phyloP scores from a whole-genome alignment of 2,888 invertebrate genomes.

The Hemistola chrysoprasaria region DNA sequence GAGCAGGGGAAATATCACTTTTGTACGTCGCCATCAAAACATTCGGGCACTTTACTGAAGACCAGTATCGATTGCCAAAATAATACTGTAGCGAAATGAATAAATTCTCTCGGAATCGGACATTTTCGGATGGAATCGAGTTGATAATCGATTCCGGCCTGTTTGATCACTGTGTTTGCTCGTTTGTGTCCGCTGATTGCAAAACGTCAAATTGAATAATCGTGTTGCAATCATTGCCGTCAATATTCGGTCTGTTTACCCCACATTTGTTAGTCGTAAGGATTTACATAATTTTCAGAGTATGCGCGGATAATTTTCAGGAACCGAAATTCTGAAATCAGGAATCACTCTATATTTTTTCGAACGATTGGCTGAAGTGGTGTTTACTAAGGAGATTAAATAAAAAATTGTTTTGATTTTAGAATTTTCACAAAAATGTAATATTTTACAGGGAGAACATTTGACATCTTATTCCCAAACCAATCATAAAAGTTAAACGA shows the following conservation, averaged over 20 bases:
- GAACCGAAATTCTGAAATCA: slow-evolving; percentile 4
- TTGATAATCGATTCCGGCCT: slow-evolving; percentile 70
- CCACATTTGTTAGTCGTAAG: slow-evolving; percentile 47
- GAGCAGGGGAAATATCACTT: slow-evolving; percentile 8
- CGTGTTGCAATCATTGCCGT: slow-evolving; percentile 65
- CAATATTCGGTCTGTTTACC: slow-evolving; percentile 58
- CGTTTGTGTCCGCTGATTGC: slow-evolving; percentile 77
- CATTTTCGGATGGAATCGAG: slow-evolving; percentile 50
- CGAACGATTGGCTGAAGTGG: background rate
- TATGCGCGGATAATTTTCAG: slow-evolving; percentile 11
- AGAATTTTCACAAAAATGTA: background rate
- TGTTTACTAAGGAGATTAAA: background rate
- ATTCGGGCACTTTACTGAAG: slow-evolving; percentile 11
- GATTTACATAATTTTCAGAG: slow-evolving; percentile 43
- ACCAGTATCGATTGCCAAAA: slow-evolving; percentile 19
- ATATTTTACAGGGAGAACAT: too few relatives aligned
- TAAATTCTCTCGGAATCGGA: slow-evolving; percentile 31
- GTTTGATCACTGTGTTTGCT: slow-evolving; percentile 74
- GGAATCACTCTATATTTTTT: background rate
- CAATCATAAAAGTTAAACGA: too few relatives aligned
- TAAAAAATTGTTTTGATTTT: slow-evolving; percentile 3
- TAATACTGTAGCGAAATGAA: slow-evolving; percentile 19
- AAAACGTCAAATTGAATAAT: slow-evolving; percentile 77
- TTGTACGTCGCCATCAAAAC: slow-evolving; percentile 10
- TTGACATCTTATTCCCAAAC: too few relatives aligned